These are phyloP conservation scores for Penaeus indicus DNA, from an alignment of 1,140 invertebrate genomes.

Conservation along the genomic window DNA sequence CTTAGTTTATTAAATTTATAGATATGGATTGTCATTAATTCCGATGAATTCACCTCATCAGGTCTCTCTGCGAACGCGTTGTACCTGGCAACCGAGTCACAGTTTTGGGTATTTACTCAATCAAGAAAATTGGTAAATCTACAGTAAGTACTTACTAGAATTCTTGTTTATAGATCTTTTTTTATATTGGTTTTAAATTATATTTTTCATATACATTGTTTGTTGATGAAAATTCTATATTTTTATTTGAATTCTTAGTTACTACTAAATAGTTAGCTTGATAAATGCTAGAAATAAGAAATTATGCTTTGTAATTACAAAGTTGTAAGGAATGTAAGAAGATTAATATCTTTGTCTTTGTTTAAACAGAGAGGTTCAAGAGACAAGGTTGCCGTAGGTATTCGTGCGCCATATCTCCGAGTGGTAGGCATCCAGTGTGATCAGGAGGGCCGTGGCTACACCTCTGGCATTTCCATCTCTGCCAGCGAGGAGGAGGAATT, in stretches of 20 bases:
- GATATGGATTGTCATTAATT: background rate
- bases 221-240: too few species aligned
- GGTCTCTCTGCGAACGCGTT: constrained; percentile 92
- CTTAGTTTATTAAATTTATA: background rate
- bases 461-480: constrained; percentile 69
- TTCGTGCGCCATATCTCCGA: constrained; percentile 92
- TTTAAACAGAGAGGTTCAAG: constrained; percentile 36
- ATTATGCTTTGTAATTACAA: background rate
- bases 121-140: constrained; percentile 80
- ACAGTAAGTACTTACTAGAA: constrained; percentile 39
- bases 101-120: constrained; percentile 96
- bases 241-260: too few species aligned
- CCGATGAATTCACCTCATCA: constrained; percentile 68
- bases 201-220: too few species aligned
- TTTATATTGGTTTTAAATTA: too few species aligned
- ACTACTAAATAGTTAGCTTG: too few species aligned
- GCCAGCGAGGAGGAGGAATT: constrained; percentile 94
- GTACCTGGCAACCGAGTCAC: constrained; percentile 97
- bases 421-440: constrained; percentile 93
- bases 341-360: constrained; percentile 44
- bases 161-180: background rate
- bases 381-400: constrained; percentile 91
- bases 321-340: constrained; percentile 29
- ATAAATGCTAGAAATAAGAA: too few species aligned
- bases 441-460: constrained; percentile 80